Base-by-base conservation (phyloP, 1,140 invertebrate species). In the Drosophila littoralis region DNA sequence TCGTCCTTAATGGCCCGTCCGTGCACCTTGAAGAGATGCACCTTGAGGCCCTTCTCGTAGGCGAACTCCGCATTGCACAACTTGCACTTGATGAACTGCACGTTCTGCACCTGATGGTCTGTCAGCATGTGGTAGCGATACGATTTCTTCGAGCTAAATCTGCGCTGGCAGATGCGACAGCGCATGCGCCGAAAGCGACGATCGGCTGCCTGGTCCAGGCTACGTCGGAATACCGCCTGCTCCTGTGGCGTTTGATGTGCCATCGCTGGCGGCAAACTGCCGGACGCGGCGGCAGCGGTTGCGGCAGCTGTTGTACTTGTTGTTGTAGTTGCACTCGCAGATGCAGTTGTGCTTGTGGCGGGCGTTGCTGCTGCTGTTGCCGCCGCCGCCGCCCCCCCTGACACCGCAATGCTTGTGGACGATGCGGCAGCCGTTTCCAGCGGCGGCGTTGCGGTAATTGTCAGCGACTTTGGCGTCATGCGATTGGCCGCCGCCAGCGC, bases 11-110 rank as follows among this genome's bases (percentile, higher is more conserved):
- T 77, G 10, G 88, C 75, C 7, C 80, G 79, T 0, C 90, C 88
- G 51, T 92, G 92, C 64, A 91, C 90, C 68, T 92, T 92, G 45
- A 91, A 92, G 68, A 92, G 81, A 68, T 92, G 92, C 59, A 92
- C 92, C 70, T 92, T 92, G 1, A 92, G 65, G 0, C 92, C 92
- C 75, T 92, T 92, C 50, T 92, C 91, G 54, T 92, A 90, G 32
- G 92, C 90, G 7, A 92, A 92, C 45, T 92, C 92, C 0, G 92
- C 92, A 38, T 92, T 91, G 69, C 92, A 92, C 0, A 92, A 46
- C 52, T 85, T 91, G 55, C 92, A 92, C 32, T 92, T 92, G 55
- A 92, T 92, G 45, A 92, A 92, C 64, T 91, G 91, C 13, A 92
- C 91, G 48, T 92, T 92, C 50, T 89, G 89, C 66, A 92, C 91